Percentiles rank a stretch among this genome's conserved stretches.
Evolutionary conservation across 2,888 invertebrate species (phyloP).

Genomic region (Aphidius colemani): DNA sequence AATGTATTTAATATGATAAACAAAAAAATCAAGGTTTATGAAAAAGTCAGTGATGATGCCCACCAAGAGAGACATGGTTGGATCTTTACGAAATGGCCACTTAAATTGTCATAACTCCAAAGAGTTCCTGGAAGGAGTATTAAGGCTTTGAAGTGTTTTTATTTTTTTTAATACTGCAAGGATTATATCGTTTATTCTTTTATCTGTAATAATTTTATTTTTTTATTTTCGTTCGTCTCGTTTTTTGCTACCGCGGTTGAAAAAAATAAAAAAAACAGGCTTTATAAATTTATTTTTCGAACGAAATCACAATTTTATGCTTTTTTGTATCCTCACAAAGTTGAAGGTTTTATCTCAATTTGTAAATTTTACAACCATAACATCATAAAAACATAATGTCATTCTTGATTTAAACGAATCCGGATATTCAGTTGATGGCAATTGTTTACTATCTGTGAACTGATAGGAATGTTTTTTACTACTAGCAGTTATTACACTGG

Average conservation of each 20-base stretch:
- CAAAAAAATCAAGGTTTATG: slow-evolving; percentile 17
- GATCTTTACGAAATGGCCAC: slow-evolving; percentile 34
- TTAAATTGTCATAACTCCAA: slow-evolving; percentile 39
- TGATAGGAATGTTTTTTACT: too few relatives aligned
- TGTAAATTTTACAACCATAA: too few relatives aligned
- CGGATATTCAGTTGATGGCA: too few relatives aligned
- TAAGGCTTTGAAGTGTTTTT: slow-evolving; percentile 13
- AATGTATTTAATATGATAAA: not conserved
- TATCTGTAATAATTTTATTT: not conserved
- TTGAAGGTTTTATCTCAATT: too few relatives aligned
- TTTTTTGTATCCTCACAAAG: too few relatives aligned
- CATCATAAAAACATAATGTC: too few relatives aligned
- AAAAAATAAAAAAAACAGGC: not conserved
- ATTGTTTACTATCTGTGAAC: too few relatives aligned
- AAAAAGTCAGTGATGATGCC: slow-evolving; percentile 22
- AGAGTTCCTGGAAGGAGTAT: slow-evolving; percentile 31
- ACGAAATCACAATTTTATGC: not conserved
- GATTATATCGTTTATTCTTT: slow-evolving; percentile 27
- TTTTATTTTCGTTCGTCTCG: not conserved
- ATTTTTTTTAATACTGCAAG: slow-evolving; percentile 20
- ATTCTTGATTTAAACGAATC: too few relatives aligned
- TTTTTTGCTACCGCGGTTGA: not conserved
- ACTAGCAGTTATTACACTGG: too few relatives aligned
- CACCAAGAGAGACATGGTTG: slow-evolving; percentile 13
- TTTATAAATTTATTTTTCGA: slow-evolving; percentile 32